Evolutionary conservation across 2,113 vertebrate species (phyloP).

Genomic region (Aptenodytes forsteri): DNA sequence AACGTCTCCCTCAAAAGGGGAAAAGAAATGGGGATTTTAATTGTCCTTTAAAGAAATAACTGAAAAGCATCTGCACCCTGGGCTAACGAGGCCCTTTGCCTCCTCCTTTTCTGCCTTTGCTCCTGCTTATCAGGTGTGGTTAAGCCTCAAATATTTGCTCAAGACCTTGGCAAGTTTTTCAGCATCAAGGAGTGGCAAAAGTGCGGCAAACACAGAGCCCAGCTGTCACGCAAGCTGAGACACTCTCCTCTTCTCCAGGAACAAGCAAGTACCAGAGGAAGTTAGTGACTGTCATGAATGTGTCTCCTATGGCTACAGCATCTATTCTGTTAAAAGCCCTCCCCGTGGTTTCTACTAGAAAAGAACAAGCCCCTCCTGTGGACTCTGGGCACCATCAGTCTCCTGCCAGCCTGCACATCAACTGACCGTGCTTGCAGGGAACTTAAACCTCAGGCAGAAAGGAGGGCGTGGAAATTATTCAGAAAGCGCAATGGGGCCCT

Average conservation of each 20-base stretch:
- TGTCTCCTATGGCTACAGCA: background rate
- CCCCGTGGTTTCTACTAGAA: background rate
- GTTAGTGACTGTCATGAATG: rapidly evolving
- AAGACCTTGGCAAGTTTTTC: background rate
- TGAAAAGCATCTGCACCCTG: background rate
- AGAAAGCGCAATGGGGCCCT: rapidly evolving
- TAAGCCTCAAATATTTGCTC: slow-evolving; percentile 58
- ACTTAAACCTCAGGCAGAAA: background rate
- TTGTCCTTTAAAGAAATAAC: background rate
- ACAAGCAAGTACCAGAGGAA: background rate
- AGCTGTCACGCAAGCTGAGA: background rate
- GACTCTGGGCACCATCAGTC: background rate
- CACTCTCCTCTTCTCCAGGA: background rate
- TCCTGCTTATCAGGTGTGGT: slow-evolving; percentile 36
- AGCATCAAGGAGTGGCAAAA: slow-evolving; percentile 22
- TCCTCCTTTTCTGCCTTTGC: background rate
- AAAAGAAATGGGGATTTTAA: background rate
- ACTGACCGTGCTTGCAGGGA: background rate
- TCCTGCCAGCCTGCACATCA: background rate
- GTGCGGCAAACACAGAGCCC: background rate
- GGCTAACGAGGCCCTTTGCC: background rate
- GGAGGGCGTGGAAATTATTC: background rate
- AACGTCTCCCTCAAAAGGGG: background rate
- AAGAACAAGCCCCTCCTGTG: background rate
- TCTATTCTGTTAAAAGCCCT: background rate